Evolutionary conservation across 2,888 invertebrate species (phyloP), one percentile per base, ranked within the genome.

Genomic region (Drosophila atroscutellata): DNA sequence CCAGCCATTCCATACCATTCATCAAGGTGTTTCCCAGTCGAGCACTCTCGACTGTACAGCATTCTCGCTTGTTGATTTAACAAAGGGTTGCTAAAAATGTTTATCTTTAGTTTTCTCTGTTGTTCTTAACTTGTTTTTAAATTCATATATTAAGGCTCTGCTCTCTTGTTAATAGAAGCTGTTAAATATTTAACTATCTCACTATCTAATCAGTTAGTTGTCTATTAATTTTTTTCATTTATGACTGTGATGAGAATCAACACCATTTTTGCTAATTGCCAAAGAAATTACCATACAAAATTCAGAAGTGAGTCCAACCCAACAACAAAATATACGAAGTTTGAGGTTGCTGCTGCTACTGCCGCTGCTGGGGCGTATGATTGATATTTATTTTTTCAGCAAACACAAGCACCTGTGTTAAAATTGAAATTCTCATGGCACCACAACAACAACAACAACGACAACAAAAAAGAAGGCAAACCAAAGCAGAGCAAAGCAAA

Each of bases 361-460:
- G 54, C 76, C 74, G 55, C 75, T 72, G 72, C 58, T 85, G 78
- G 75, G 73, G 88, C 88, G 80, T 79, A 86, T 86, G 88, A 86
- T 87, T 86, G 86, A 85, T 89, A 86, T 86, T 89, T 89, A 87
- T 89, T 88, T 87, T 89, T 84, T 77, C 73, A 73, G 79, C 86
- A 84, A 81, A 86, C 79, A 89, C 77, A 86, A 76, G 76, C 77
- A 86, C 86, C 86, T 86, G 86, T 85, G 87, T 71, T 81, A 79
- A 84, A 83, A 83, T 86, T 89, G 74, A 84, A 86, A 86, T 86
- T 89, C 85, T 89, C 87, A 84, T 80, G 83, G 88, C 70, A 72
- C 67, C 64, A 28, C 52, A 55, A 75, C 80, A 83, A 82, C 58
- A 85, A 72, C 77, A 75, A 77, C 58, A 77, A 79, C 59, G 75